Evolutionary conservation across 35 echinoderm and acorn worm species (phyloP).

Genomic region (Strongylocentrotus purpuratus): DNA sequence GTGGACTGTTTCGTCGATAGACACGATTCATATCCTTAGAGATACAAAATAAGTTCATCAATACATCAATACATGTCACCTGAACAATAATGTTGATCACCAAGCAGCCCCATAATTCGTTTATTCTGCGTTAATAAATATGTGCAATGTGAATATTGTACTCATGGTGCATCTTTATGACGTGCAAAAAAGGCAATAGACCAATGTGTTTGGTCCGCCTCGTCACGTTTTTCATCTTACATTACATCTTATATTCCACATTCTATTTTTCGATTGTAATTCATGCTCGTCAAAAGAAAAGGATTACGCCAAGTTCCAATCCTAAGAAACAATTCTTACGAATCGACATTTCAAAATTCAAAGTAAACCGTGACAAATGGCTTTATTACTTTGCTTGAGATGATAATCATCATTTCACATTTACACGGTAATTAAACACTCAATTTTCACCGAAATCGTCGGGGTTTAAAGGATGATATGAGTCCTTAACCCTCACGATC

Average conservation of each 20-base stretch:
- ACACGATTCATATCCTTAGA: too few relatives aligned
- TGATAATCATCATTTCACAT: background rate
- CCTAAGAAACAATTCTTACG: background rate
- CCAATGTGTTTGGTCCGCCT: too few relatives aligned
- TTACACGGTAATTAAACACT: background rate
- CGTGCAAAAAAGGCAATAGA: too few relatives aligned
- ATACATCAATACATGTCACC: too few relatives aligned
- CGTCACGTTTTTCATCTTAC: too few relatives aligned
- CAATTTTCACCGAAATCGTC: background rate
- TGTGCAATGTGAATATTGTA: too few relatives aligned
- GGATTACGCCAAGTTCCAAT: background rate
- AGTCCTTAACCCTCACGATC: background rate
- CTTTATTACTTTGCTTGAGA: background rate
- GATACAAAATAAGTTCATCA: too few relatives aligned
- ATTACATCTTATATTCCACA: background rate
- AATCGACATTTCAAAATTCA: background rate
- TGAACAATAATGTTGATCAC: too few relatives aligned
- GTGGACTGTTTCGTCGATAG: too few relatives aligned
- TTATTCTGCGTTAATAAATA: too few relatives aligned
- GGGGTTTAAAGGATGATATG: background rate
- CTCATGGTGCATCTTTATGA: too few relatives aligned
- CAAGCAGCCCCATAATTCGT: too few relatives aligned
- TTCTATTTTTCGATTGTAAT: background rate
- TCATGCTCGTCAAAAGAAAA: background rate
- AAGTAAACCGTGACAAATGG: background rate